Evolutionary conservation across 2,888 invertebrate genomes (phyloP).

Genomic region (Platerodrilus igneus): DNA sequence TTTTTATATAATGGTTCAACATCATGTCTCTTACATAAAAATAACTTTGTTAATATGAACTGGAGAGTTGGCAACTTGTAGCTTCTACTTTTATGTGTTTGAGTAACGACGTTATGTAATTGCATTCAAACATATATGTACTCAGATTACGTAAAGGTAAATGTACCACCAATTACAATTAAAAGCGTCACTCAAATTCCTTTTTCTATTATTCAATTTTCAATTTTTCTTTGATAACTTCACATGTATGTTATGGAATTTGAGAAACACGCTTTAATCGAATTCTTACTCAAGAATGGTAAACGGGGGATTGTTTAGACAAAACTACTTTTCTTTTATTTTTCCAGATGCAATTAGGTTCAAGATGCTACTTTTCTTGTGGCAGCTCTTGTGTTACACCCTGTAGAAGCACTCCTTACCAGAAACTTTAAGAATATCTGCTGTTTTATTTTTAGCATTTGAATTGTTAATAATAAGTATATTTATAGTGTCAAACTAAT

Average conservation of each 20-base stretch:
- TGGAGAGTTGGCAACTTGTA: no score
- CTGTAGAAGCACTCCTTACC: slow-evolving; percentile 21
- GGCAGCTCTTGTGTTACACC: slow-evolving; percentile 18
- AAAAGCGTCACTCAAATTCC: slow-evolving; percentile 14
- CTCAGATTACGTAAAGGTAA: slow-evolving; percentile 21
- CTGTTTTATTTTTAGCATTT: slow-evolving; percentile 21
- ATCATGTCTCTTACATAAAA: no score
- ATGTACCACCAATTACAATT: slow-evolving; percentile 11
- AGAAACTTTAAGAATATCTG: slow-evolving; percentile 19
- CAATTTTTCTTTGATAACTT: no score
- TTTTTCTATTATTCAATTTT: no score
- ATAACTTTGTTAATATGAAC: no score
- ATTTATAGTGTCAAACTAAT: no score
- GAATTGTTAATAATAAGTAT: slow-evolving; percentile 16
- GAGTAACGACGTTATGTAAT: slow-evolving; percentile 33
- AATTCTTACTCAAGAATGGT: slow-evolving; percentile 17
- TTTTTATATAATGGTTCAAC: no score
- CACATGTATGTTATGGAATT: slow-evolving; percentile 9
- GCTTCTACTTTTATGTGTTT: slow-evolving; percentile 37
- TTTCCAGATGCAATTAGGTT: slow-evolving; percentile 49
- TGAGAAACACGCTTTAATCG: slow-evolving; percentile 10
- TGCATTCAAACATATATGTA: slow-evolving; percentile 7
- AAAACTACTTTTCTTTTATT: slow-evolving; percentile 51
- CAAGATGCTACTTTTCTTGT: slow-evolving; percentile 28
- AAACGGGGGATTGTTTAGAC: slow-evolving; percentile 36